Base-by-base conservation (phyloP, 2,113 vertebrate species). In the Platichthys flesus region DNA sequence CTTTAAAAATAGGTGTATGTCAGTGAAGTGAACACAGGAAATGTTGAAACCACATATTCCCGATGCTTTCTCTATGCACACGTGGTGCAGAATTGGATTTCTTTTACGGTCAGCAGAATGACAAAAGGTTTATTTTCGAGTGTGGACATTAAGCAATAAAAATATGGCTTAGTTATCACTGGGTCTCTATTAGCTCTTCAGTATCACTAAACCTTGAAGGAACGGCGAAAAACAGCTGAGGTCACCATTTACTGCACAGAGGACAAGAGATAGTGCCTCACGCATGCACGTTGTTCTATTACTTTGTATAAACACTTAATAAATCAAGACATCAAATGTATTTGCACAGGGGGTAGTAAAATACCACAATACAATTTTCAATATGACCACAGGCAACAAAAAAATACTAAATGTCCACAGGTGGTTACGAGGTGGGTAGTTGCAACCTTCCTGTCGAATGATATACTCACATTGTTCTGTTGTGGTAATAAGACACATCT, bases 1-100 rank as follows among this genome's bases (percentile, higher is more conserved):
- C 31, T 40, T 67, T 60, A 47, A 74, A 37, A 51, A 49, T n/a
- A n/a, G 56, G n/a, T 12, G n/a, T 2, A 52, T 78, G 23, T 79
- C 14, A 13, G 26, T 59, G 40, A 49, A 67, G 35, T 62, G 57
- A 74, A 40, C 21, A 51, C 24, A 35, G 18, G 20, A 73, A 15
- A 51, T 45, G 35, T n/a, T n/a, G 13, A 5, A 67, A 56, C 1
- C 12, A 69, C 4, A 63, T 40, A 47, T 57, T 9, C n/a, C 58
- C 4, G 35, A 62, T 3, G 1, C 1, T 2, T 2, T 47, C n/a
- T 35, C 23, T 40, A 2, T 15, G 28, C 5, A 51, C 9, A 24
- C 18, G 9, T 20, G 42, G 45, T 37, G 47, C 16, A 45, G 45
- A 56, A 20, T 10, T 9, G 26, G 26, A 6, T 3, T 9, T 55